Evolutionary conservation across 2,888 invertebrate species (phyloP).

Genomic region (Lepidocyrtinus sp.): DNA sequence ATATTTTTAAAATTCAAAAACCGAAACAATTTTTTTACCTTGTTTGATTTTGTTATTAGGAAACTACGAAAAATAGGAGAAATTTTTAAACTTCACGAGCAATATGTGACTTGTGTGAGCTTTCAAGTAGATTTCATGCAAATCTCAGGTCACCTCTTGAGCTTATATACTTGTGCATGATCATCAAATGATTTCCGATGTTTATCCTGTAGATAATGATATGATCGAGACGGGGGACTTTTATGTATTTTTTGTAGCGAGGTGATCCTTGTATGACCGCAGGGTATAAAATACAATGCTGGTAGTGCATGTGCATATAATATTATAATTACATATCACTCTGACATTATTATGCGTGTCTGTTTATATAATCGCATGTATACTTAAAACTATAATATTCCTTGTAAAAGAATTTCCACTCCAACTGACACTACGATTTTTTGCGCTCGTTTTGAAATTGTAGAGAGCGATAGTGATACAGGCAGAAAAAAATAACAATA

Average conservation of each 20-base stretch:
- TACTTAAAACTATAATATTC: not conserved
- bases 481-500: conserved; percentile 9
- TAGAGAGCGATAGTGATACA: not conserved
- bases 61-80: not conserved
- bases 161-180: conserved; percentile 35
- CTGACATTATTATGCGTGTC: not conserved
- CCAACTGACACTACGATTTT: not conserved
- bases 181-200: not conserved
- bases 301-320: conserved; percentile 13
- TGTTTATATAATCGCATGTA: not conserved
- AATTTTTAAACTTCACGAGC: not conserved
- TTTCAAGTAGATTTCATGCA: conserved; percentile 27
- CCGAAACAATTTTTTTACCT: too few species aligned
- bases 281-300: conserved; percentile 23
- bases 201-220: not conserved
- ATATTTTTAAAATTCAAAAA: not conserved
- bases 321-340: conserved; percentile 17
- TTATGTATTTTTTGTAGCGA: not conserved
- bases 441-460: not conserved
- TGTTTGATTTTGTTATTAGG: not conserved
- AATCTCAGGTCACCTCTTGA: conserved; percentile 34
- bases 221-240: conserved; percentile 19
- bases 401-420: not conserved
- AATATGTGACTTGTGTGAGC: conserved; percentile 20
- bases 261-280: conserved; percentile 15